Evolutionary conservation across 2,797 vertebrate genomes (phyloP), one percentile per base, ranked within the genome.

Genomic region (Pseudomugil gertrudae): DNA sequence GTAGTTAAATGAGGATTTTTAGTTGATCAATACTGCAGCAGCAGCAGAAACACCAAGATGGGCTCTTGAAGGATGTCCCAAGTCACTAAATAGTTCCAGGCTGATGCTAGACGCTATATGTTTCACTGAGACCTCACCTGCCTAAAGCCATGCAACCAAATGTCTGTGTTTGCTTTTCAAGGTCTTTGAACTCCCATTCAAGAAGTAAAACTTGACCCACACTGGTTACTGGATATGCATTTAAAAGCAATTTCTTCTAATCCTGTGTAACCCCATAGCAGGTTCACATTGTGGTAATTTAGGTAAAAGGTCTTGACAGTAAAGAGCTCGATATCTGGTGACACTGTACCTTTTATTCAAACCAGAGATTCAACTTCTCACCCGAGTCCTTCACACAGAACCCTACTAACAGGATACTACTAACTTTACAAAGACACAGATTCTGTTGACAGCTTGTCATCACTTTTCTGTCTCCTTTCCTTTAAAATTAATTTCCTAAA

Each of bases 181-280:
- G 67, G 75, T 80, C 79, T 84, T 78, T 64, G 64, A 47, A 84
- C 63, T 30, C 27, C 24, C 38, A 14, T 57, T 66, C n/a, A 69
- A 79, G 74, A 88, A 74, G 74, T 45, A 71, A 58, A 70, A 36
- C 66, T 83, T 67, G 84, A 74, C 79, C 78, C 40, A 35, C 9
- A 64, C 54, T 30, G 35, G 79, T 92, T 89, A 82, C 83, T 53
- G 36, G 74, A 71, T 72, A 67, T 87, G 78, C 75, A 88, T 90
- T 66, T 0, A 6, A 82, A 88, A 88, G 56, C 66, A 78, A 63
- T 71, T 80, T 69, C 65, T 78, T 71, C 63, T 79, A 65, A 19
- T 8, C 21, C 57, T 38, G 57, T 56, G 63, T 76, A 78, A 80
- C 69, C 66, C 54, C 0, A 27, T 81, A 79, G 84, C 86, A 85